These are phyloP conservation scores for Anseranas semipalmata DNA, from an alignment of 2,113 vertebrate genomes.

Conservation along the genomic window DNA sequence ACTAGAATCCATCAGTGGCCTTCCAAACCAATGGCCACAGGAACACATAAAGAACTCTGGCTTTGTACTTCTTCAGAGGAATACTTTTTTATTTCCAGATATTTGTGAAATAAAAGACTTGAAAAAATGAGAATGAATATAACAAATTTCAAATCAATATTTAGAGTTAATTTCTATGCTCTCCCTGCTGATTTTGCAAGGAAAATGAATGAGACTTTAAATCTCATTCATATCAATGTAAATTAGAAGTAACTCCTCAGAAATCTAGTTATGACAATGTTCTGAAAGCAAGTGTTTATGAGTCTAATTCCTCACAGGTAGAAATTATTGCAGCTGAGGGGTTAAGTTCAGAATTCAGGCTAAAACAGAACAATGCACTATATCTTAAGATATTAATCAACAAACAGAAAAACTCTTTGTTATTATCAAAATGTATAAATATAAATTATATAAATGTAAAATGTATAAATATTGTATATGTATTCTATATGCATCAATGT, in stretches of 20 bases:
- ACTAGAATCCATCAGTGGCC: background rate
- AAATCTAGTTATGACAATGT: background rate
- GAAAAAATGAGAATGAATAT: background rate
- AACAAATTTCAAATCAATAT: background rate
- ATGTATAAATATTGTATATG: background rate
- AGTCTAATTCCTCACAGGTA: background rate
- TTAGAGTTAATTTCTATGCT: background rate
- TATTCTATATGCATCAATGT: background rate
- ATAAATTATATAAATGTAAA: background rate
- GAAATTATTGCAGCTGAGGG: background rate
- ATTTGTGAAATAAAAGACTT: background rate
- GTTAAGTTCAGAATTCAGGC: background rate
- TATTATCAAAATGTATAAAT: background rate
- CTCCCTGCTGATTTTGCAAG: background rate
- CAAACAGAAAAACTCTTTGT: background rate
- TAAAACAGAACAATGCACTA: background rate
- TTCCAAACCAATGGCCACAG: background rate
- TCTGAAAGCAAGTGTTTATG: background rate
- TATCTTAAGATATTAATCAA: background rate
- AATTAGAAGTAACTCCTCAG: background rate
- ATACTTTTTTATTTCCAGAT: background rate
- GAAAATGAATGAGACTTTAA: background rate
- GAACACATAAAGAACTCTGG: background rate
- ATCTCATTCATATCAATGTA: background rate
- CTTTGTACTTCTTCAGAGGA: background rate